Evolutionary conservation across 1,140 invertebrate genomes (phyloP).

Genomic region (Carposina sasakii): DNA sequence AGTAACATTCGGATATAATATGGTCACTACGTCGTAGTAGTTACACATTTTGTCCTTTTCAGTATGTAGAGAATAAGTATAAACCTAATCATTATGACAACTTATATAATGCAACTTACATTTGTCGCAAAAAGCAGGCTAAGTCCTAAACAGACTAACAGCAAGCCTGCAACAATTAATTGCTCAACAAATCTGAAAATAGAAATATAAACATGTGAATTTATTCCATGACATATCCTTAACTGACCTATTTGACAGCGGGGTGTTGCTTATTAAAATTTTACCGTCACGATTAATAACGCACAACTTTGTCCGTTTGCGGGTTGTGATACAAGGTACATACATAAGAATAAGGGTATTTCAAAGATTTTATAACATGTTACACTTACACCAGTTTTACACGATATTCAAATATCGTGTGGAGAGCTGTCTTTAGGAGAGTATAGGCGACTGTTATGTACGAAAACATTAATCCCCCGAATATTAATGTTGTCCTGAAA

Average conservation of each 20-base stretch:
- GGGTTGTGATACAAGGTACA: too few relatives aligned
- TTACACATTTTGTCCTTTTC: too few relatives aligned
- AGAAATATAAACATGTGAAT: background rate
- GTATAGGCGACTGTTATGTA: conserved; percentile 49
- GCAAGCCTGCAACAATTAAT: conserved; percentile 35
- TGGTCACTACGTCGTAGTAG: too few relatives aligned
- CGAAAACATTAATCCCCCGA: conserved; percentile 46
- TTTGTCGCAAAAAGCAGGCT: conserved; percentile 44
- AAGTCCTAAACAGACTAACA: conserved; percentile 40
- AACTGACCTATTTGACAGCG: too few relatives aligned
- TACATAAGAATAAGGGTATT: too few relatives aligned
- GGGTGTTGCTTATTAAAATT: too few relatives aligned
- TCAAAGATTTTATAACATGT: too few relatives aligned
- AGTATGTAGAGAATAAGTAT: background rate
- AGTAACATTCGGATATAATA: too few relatives aligned
- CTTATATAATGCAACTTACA: conserved; percentile 25
- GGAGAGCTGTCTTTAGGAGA: conserved; percentile 50
- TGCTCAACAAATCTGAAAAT: conserved; percentile 47
- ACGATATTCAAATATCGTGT: conserved; percentile 59
- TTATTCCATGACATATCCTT: too few relatives aligned
- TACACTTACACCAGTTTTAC: conserved; percentile 58
- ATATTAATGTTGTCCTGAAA: conserved; percentile 43
- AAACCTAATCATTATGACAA: background rate
- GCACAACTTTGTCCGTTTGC: too few relatives aligned
- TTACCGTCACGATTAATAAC: too few relatives aligned